Conservation (phyloP, 2,888 invertebrate genomes). For the Hololepta plana region DNA sequence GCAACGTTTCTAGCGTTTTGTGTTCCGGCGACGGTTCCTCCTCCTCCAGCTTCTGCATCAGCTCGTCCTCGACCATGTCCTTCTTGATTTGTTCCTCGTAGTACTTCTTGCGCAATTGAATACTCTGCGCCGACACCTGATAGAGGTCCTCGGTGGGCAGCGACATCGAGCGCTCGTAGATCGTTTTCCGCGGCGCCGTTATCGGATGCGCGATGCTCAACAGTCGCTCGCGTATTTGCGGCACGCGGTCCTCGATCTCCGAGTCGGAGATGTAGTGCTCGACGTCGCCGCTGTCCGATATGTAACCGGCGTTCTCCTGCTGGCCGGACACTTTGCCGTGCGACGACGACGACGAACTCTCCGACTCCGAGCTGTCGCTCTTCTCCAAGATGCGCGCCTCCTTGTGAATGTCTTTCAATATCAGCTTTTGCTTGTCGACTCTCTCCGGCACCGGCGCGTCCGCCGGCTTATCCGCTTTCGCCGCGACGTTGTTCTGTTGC, state of each 20-base stretch:
- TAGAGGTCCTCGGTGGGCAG: conserved; percentile 30
- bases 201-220: conserved; percentile 26
- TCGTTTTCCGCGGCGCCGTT: conserved; percentile 19
- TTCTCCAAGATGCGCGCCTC: conserved; percentile 11
- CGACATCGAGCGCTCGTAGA: conserved; percentile 30
- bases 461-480: conserved; percentile 2
- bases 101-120: conserved; percentile 35
- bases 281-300: conserved; percentile 26
- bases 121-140: conserved; percentile 34
- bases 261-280: conserved; percentile 27
- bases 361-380: conserved; percentile 25
- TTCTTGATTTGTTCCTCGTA: conserved; percentile 42
- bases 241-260: conserved; percentile 27
- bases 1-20: conserved; percentile 19
- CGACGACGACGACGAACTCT: too few relatives aligned
- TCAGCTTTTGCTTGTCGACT: too few relatives aligned
- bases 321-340: conserved; percentile 14
- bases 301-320: conserved; percentile 24
- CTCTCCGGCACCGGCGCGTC: too few relatives aligned
- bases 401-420: conserved; percentile 10
- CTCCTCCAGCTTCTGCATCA: conserved; percentile 30
- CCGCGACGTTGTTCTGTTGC: conserved; percentile 8
- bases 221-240: conserved; percentile 25
- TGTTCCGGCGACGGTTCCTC: conserved; percentile 30
- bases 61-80: conserved; percentile 34